phyloP scores from a whole-genome alignment of 2,797 vertebrate genomes.

The Sebastes wilsoni region DNA sequence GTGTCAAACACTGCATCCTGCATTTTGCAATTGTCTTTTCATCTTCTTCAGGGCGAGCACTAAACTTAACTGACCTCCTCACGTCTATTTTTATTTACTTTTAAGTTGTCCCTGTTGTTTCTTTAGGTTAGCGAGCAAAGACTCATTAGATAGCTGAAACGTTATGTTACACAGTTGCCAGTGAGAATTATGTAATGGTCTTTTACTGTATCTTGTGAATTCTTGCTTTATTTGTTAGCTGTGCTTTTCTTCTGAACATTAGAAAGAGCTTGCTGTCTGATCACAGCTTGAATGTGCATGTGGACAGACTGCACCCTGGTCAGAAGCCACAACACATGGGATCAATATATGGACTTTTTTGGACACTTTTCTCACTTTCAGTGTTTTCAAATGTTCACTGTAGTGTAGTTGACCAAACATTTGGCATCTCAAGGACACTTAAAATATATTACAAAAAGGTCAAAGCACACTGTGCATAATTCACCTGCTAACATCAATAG shows the following conservation, averaged over 20 bases:
- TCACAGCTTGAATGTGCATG: not conserved
- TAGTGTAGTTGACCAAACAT: constrained; percentile 4
- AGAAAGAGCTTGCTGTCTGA: not conserved
- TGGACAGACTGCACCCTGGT: not conserved
- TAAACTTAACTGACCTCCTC: not conserved
- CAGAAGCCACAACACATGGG: not conserved
- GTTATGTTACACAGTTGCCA: not conserved
- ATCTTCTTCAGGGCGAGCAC: not conserved
- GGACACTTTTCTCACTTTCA: not conserved
- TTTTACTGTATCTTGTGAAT: not conserved
- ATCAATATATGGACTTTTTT: constrained; percentile 1
- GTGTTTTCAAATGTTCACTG: constrained; percentile 6
- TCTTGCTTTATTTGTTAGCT: not conserved
- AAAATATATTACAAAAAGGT: constrained; percentile 41
- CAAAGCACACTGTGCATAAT: constrained; percentile 45
- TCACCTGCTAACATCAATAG: constrained; percentile 56
- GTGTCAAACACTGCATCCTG: not conserved
- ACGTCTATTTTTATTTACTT: not conserved
- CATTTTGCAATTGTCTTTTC: not conserved
- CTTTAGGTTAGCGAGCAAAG: not conserved
- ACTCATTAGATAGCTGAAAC: not conserved
- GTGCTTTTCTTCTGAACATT: not conserved
- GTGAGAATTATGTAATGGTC: not conserved
- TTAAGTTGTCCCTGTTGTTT: not conserved
- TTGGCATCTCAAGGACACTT: constrained; percentile 34